Evolutionary conservation across 2,797 vertebrate genomes (phyloP).

Genomic region (Holocentrus rufus): DNA sequence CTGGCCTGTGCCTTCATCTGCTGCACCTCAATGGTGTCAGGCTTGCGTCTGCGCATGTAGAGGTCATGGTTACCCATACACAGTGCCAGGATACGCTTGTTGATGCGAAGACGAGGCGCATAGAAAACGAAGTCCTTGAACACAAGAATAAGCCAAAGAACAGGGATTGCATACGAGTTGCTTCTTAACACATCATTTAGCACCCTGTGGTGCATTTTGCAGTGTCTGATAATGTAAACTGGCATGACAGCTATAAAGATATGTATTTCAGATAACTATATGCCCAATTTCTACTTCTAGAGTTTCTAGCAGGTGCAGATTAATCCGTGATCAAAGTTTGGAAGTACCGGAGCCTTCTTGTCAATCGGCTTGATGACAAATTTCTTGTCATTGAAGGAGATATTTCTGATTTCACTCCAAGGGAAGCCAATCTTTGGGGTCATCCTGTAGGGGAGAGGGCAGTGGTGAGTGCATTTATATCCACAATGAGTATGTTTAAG

Average conservation of each 20-base stretch:
- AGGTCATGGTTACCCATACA: conserved; percentile 97
- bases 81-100: conserved; percentile 93
- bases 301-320: too few relatives aligned
- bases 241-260: too few relatives aligned
- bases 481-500: too few relatives aligned
- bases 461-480: too few relatives aligned
- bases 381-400: conserved; percentile 97
- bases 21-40: conserved; percentile 96
- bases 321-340: too few relatives aligned
- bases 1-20: conserved; percentile 98
- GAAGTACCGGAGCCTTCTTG: conserved; percentile 94
- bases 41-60: conserved; percentile 92
- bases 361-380: conserved; percentile 98
- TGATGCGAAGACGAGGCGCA: conserved; percentile 89
- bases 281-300: too few relatives aligned
- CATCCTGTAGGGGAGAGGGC: conserved; percentile 86
- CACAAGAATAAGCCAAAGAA: too few relatives aligned
- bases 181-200: too few relatives aligned
- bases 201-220: too few relatives aligned
- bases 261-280: too few relatives aligned
- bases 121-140: conserved; percentile 98
- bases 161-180: too few relatives aligned
- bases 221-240: too few relatives aligned
- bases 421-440: conserved; percentile 98
- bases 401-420: conserved; percentile 98